Percentiles rank a stretch among this genome's conserved stretches.
These are phyloP conservation scores for Cerastis leucographa DNA, from an alignment of 2,888 invertebrate genomes.

Conservation along the genomic window DNA sequence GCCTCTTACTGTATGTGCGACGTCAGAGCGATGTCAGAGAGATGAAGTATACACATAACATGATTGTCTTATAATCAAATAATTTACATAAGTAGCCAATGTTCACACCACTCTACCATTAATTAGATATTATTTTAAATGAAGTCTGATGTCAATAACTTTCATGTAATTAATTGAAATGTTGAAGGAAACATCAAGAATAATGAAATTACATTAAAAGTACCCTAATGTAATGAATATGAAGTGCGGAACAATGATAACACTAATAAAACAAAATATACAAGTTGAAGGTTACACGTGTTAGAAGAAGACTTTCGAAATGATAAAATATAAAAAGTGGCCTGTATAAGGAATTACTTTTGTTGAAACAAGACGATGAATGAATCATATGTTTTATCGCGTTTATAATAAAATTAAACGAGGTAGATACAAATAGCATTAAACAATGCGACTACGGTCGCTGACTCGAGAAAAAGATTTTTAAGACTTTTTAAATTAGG, in stretches of 20 bases:
- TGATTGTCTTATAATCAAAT: background rate
- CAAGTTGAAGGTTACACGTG: slow-evolving; percentile 20
- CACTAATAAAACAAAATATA: slow-evolving; percentile 33
- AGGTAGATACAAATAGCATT: background rate
- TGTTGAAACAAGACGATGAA: background rate
- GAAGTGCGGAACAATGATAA: background rate
- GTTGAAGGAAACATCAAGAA: background rate
- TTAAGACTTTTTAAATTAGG: background rate
- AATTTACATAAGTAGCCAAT: background rate
- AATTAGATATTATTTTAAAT: background rate
- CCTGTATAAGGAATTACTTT: background rate
- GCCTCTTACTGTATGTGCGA: no score
- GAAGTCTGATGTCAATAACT: background rate
- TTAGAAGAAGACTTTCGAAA: background rate
- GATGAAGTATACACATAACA: no score
- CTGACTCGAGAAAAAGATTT: background rate
- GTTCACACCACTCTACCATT: background rate
- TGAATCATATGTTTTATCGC: slow-evolving; percentile 11
- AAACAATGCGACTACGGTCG: background rate
- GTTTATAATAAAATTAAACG: slow-evolving; percentile 3
- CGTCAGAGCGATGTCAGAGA: no score
- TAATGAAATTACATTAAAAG: slow-evolving; percentile 3
- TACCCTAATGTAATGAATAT: background rate
- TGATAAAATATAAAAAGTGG: slow-evolving; percentile 9
- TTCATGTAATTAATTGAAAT: background rate